Conservation (phyloP, 1,140 invertebrate species). For the Polyergus mexicanus region DNA sequence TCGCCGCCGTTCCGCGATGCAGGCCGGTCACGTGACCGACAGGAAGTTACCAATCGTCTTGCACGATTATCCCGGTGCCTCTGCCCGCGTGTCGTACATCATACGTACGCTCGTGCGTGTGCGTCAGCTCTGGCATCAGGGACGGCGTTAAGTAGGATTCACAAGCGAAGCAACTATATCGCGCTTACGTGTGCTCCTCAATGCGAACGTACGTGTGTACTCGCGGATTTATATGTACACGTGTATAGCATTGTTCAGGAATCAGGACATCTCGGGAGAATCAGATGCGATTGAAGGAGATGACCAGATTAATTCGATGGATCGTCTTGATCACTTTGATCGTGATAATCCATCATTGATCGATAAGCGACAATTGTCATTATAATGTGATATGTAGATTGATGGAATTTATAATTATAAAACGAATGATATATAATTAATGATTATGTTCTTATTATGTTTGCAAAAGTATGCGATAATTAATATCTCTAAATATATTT, state of each 20-base stretch:
- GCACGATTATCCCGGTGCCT: conserved; percentile 83
- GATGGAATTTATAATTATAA: neutral
- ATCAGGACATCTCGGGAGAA: conserved; percentile 20
- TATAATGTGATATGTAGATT: neutral
- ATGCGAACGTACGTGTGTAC: neutral
- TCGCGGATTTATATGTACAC: conserved; percentile 61
- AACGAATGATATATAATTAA: neutral
- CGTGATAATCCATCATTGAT: conserved; percentile 26
- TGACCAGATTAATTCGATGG: conserved; percentile 41
- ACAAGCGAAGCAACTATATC: conserved; percentile 62
- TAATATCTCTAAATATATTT: neutral
- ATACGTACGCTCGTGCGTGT: conserved; percentile 67
- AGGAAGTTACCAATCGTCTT: conserved; percentile 87
- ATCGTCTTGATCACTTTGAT: conserved; percentile 3
- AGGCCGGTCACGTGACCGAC: conserved; percentile 84
- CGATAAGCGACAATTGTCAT: conserved; percentile 8
- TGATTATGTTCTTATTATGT: neutral
- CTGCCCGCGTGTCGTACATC: conserved; percentile 62
- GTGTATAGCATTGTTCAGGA: conserved; percentile 56
- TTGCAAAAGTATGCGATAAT: neutral
- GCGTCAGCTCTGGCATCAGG: conserved; percentile 80
- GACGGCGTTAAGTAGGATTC: conserved; percentile 85
- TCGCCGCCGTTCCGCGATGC: conserved; percentile 72
- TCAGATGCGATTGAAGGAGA: conserved; percentile 38
- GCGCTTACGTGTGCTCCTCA: conserved; percentile 4